These are phyloP conservation scores for Parazoanthus swiftii DNA, from an alignment of 92 coral and sea anemone species.

Conservation along the genomic window DNA sequence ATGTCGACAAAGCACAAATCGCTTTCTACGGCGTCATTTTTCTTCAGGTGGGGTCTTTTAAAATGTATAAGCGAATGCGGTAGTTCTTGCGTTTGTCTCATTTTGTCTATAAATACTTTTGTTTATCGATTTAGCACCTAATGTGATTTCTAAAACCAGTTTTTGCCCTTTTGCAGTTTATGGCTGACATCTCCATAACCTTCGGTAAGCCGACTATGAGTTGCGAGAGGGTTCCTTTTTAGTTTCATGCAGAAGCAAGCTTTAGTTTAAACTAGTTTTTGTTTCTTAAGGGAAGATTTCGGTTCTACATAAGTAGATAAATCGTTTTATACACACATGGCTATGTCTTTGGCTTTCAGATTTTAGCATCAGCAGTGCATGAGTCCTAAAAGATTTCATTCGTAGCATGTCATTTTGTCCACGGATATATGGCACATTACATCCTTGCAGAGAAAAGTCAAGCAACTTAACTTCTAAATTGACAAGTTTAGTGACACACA, in stretches of 20 bases:
- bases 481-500: neutral
- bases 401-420: neutral
- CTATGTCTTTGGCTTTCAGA: neutral
- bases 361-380: neutral
- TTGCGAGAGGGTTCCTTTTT: neutral
- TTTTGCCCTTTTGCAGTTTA: constrained; percentile 4
- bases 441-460: too few species aligned
- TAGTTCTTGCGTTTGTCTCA: neutral
- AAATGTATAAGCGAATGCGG: neutral
- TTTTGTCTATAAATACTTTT: neutral
- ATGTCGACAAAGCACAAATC: neutral
- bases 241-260: neutral
- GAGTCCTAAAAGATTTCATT: neutral
- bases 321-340: neutral
- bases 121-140: neutral
- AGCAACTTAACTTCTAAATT: neutral
- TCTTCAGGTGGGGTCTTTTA: neutral
- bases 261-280: neutral
- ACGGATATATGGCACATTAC: neutral
- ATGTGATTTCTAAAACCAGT: neutral
- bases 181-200: neutral
- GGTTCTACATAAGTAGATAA: neutral
- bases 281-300: neutral
- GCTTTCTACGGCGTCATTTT: neutral
- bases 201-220: neutral